Base-by-base conservation (phyloP, 2,113 vertebrate genomes). In the Ancistrus triradiatus region DNA sequence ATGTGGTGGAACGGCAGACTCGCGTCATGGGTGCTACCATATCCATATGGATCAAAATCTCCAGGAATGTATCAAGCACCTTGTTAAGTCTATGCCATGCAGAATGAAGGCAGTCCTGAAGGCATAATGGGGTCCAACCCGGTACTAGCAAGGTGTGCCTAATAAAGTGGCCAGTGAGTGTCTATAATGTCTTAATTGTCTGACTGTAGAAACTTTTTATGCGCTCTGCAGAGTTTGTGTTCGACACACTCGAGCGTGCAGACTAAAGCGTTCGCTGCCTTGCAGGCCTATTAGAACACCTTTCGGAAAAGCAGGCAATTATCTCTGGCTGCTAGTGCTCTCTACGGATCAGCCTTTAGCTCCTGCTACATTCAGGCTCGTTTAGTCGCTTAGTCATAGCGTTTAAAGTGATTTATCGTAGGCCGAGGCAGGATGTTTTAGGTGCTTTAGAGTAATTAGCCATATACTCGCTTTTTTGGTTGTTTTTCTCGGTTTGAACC, bases 361-460 rank as follows among this genome's bases (percentile, higher is more conserved):
- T 63, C 40, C 37, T 2, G 50, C 62, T 64, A 55, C 38, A 55
- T 33, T 64, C 50, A 44, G 62, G 48, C 50, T 55, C 42, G 42
- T 55, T 64, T 46, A 64, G 28, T 19, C 21, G 65, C 65, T 68
- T 59, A 59, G 65, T 51, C 47, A 59, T 31, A 68, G 65, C 25
- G 47, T 50, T 59, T 51, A 52, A 44, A 59, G 50, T 28, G 44
- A 67, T 59, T 67, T 67, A 50, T 57, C 62, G 35, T 35, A 55
- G 42, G 52, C 38, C 40, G 17, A 64, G 40, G 62, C 50, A 53
- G 62, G 50, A 64, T 64, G 62, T 64, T 64, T 64, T 60, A 60
- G 58, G 56, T 44, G 48, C 55, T 58, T 68, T 37, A 35, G 38
- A 55, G 62, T 64, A 64, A 64, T 64, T 64, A 64, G 62, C 62